Evolutionary conservation across 2,797 vertebrate genomes (phyloP).

Genomic region (Gorsachius magnificus): DNA sequence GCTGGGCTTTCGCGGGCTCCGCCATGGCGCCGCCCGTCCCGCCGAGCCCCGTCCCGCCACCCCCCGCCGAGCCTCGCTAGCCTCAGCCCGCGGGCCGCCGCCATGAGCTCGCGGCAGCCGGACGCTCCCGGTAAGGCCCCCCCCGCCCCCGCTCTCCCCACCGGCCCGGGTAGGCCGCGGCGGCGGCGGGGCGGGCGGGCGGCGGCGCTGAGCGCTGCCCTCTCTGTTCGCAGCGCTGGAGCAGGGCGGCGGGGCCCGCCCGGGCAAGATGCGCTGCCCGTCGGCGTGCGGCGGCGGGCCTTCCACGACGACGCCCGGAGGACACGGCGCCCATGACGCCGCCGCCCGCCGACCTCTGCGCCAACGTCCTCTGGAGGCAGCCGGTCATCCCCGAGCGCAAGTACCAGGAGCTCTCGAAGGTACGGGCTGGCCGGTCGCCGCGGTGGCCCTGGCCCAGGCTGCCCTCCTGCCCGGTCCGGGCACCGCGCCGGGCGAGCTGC

Average conservation of each 20-base stretch:
- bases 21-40: background rate
- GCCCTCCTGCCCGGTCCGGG: background rate
- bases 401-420: conserved; percentile 88
- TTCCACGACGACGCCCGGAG: conserved; percentile 91
- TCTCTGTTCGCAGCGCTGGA: conserved; percentile 78
- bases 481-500: background rate
- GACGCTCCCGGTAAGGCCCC: conserved; percentile 75
- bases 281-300: conserved; percentile 84
- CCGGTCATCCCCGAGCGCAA: conserved; percentile 91
- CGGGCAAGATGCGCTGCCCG: conserved; percentile 85
- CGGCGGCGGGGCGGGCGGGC: too few relatives aligned
- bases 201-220: conserved; percentile 9
- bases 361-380: conserved; percentile 87
- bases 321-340: conserved; percentile 86
- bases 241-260: conserved; percentile 74
- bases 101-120: conserved; percentile 74
- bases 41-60: too few relatives aligned
- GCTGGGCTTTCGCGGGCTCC: too few relatives aligned
- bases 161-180: background rate
- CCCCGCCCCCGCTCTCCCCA: too few relatives aligned
- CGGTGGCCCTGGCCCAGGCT: background rate
- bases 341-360: conserved; percentile 85
- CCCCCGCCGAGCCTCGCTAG: too few relatives aligned
- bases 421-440: conserved; percentile 23
- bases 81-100: background rate